Evolutionary conservation across 2,888 invertebrate species (phyloP).

Genomic region (Eilema sororculum): DNA sequence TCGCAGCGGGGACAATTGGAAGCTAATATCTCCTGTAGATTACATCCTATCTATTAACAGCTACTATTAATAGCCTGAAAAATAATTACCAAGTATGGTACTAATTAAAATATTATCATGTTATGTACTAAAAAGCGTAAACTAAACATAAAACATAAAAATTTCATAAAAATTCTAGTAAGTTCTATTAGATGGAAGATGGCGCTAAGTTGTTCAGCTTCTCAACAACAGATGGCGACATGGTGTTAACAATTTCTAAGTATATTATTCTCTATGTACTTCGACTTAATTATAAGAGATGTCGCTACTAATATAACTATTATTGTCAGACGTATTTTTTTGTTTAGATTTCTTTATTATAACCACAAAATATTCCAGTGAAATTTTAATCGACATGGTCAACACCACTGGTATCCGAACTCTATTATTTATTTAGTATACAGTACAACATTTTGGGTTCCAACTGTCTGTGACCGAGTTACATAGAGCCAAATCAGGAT

Average conservation of each 20-base stretch:
- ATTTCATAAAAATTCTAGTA: neutral
- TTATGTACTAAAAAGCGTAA: neutral
- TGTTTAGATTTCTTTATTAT: too few relatives aligned
- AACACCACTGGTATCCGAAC: neutral
- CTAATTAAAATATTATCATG: neutral
- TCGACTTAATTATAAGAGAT: constrained; percentile 4
- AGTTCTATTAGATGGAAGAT: constrained; percentile 40
- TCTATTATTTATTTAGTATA: neutral
- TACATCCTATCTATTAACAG: constrained; percentile 30
- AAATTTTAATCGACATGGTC: neutral
- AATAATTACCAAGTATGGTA: neutral
- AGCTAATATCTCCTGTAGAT: constrained; percentile 54
- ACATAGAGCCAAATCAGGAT: too few relatives aligned
- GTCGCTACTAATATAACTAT: neutral
- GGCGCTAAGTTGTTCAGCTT: constrained; percentile 47
- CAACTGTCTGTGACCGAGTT: too few relatives aligned
- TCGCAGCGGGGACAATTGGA: constrained; percentile 64
- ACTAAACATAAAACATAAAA: constrained; percentile 9
- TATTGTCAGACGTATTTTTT: neutral
- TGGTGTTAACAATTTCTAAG: neutral
- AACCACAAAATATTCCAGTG: neutral
- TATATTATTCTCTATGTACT: neutral
- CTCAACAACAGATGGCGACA: constrained; percentile 60
- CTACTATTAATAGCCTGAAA: neutral
- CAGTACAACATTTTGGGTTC: too few relatives aligned